Base-by-base conservation (phyloP, 30 jellyfish, hydroid and myxozoan species). In the Hydra vulgaris region DNA sequence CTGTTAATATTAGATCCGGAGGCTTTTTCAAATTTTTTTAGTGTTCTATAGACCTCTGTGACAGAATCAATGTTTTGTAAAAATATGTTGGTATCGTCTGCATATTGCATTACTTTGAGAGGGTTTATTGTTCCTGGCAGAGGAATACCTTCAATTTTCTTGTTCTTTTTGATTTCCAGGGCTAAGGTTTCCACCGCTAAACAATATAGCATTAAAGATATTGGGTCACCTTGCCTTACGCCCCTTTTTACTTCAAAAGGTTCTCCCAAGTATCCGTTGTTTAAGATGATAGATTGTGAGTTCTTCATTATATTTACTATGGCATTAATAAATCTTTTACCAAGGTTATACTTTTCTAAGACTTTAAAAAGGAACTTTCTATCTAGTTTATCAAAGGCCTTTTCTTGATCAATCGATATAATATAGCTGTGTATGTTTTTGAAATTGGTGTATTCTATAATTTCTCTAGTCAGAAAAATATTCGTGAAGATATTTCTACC, bases 311-410 rank as follows among this genome's bases (percentile, higher is more conserved):
- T 40, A 3, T 40, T 5, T 21, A 19, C 26, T 18, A 83, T 76
- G 22, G 23, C 70, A 8, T 22, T 19, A 20, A 21, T 26, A 22
- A 76, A 76, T 0, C 3, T 52, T 0, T 73, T 77, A 3, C 61
- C 61, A 3, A 40, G 61, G 73, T 74, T 83, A 81, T 74, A 75
- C 55, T 27, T 22, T 21, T 26, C n/a, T 26, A 85, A 15, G 3
- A 70, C 75, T 22, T 85, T 54, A 22, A 17, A 19, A 16, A 85
- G 78, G 66, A 76, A 85, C 21, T 24, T 26, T 88, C 84, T 68
- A 21, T 76, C 84, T 17, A 84, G 83, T 66, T 82, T 66, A 52
- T 83, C 91, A 26, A 83, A 84, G 71, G 82, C 88, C 3, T 83
- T 83, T 83, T 24, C 91, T 66, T 83, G 83, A 79, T 83, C 91